These are phyloP conservation scores for Ispidina picta DNA, from an alignment of 2,797 vertebrate species.

Conservation along the genomic window DNA sequence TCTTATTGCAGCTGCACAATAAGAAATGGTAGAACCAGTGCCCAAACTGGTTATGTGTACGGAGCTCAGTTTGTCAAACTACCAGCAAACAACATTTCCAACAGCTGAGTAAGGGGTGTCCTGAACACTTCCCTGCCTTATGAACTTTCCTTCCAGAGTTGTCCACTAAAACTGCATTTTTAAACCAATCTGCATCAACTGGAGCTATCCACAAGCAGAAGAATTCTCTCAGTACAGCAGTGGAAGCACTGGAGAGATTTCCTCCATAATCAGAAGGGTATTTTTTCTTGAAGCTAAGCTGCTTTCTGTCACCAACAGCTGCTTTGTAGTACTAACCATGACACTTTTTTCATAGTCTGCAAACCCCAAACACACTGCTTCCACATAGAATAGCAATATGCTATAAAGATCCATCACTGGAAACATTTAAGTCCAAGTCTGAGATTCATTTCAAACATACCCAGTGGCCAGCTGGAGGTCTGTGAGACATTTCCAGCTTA, in stretches of 20 bases:
- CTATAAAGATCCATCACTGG: neutral
- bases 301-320: neutral
- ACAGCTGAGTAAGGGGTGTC: neutral
- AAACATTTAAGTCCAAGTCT: neutral
- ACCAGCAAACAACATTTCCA: neutral
- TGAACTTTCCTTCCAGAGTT: neutral
- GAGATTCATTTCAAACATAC: neutral
- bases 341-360: neutral
- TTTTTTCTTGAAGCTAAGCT: neutral
- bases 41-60: neutral
- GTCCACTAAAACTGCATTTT: neutral
- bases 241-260: neutral
- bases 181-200: neutral
- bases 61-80: neutral
- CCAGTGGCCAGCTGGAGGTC: neutral
- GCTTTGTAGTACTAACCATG: neutral
- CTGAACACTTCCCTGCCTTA: neutral
- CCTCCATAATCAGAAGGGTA: neutral
- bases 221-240: neutral
- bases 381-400: neutral
- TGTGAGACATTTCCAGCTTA: neutral
- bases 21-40: neutral
- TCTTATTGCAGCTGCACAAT: conserved; percentile 28
- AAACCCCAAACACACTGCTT: neutral
- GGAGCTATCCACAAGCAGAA: neutral